A percentile compares a stretch with the other conserved stretches of the same genome.
phyloP scores from a whole-genome alignment of 2,113 vertebrate species.

The Anolis sagrei region DNA sequence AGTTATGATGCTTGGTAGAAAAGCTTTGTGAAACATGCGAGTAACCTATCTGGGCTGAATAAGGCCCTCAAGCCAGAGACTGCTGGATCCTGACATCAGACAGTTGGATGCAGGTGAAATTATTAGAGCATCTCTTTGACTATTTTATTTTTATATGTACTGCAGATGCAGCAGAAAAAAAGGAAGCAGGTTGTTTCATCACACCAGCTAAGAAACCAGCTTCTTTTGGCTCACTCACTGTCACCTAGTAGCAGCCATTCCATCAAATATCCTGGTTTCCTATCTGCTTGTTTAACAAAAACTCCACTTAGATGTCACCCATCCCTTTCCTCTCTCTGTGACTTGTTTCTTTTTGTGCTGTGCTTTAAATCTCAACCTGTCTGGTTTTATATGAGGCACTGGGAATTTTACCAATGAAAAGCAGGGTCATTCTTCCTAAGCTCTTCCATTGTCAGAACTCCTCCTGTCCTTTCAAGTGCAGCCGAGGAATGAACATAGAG shows the following conservation, averaged over 20 bases:
- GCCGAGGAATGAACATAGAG: not conserved
- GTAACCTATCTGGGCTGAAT: not conserved
- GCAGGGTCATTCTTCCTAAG: not conserved
- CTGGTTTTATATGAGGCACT: not conserved
- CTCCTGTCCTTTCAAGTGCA: not conserved
- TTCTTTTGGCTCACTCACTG: not conserved
- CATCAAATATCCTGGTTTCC: not conserved
- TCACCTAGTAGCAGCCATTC: not conserved
- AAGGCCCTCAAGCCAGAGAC: not conserved
- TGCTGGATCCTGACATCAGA: not conserved
- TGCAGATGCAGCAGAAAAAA: not conserved
- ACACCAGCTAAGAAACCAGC: not conserved
- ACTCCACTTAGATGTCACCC: not conserved
- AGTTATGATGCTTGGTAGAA: not conserved
- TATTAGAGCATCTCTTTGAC: not conserved
- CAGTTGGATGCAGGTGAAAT: not conserved
- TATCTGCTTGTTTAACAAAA: not conserved
- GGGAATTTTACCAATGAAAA: not conserved
- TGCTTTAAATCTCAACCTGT: not conserved
- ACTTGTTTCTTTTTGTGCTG: not conserved
- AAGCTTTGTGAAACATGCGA: not conserved
- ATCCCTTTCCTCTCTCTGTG: not conserved
- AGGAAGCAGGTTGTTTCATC: not conserved
- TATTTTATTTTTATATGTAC: not conserved
- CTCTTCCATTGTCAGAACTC: not conserved